Evolutionary conservation across 2,113 vertebrate genomes (phyloP).

Genomic region (Galbula dea): DNA sequence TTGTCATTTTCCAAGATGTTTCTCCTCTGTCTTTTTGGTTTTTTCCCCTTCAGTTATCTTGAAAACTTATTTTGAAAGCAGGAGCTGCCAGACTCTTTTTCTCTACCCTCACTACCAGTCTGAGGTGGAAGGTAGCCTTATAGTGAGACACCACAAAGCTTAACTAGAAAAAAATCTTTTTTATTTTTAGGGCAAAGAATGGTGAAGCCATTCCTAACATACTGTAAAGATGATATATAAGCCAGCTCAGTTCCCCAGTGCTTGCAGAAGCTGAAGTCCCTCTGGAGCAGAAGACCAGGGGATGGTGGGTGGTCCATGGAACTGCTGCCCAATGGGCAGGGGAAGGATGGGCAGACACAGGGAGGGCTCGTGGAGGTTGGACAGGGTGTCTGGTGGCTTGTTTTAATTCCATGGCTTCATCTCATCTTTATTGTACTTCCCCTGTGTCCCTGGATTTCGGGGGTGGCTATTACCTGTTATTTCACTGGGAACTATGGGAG

Average conservation of each 20-base stretch:
- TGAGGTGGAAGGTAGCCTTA: neutral
- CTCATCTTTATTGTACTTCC: neutral
- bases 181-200: neutral
- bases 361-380: neutral
- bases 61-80: neutral
- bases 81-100: neutral
- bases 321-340: neutral
- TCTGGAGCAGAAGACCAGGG: neutral
- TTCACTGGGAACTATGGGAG: neutral
- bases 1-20: neutral
- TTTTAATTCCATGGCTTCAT: neutral
- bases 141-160: neutral
- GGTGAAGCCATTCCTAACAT: neutral
- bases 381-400: neutral
- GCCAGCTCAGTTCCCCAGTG: neutral
- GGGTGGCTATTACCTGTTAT: rapidly evolving
- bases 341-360: neutral
- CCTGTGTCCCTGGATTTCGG: neutral
- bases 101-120: neutral
- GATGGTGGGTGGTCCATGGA: neutral
- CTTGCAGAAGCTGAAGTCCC: neutral
- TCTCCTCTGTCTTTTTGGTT: neutral
- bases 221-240: neutral
- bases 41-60: neutral
- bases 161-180: neutral